Percentiles rank a stretch among this genome's conserved stretches.
Conservation (phyloP, 2,797 vertebrate species). For the Spinus pinus region DNA sequence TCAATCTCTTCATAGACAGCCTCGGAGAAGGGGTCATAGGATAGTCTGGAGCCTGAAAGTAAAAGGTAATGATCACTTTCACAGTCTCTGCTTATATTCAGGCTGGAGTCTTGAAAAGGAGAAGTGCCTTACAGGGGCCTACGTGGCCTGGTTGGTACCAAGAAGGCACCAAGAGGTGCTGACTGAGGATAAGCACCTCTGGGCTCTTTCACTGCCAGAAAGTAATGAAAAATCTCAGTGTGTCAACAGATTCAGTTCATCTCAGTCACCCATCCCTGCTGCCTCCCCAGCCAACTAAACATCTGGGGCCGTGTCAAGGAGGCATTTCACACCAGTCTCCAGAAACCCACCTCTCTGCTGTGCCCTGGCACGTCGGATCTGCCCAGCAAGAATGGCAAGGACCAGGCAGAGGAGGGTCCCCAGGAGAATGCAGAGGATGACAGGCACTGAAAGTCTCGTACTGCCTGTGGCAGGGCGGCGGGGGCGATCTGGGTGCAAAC, state of each 20-base stretch:
- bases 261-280: not conserved
- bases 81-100: not conserved
- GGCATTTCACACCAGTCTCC: not conserved
- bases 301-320: not conserved
- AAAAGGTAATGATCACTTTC: not conserved
- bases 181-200: not conserved
- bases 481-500: not conserved
- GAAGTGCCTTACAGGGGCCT: not conserved
- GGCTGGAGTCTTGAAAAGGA: not conserved
- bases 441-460: not conserved
- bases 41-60: conserved; percentile 13
- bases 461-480: not conserved
- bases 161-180: not conserved
- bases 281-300: not conserved
- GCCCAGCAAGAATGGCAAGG: conserved; percentile 35
- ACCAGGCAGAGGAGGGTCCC: conserved; percentile 30
- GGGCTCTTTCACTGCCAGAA: not conserved
- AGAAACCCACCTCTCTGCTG: conserved; percentile 6
- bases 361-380: not conserved
- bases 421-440: conserved; percentile 51
- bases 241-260: not conserved
- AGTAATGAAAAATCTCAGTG: not conserved
- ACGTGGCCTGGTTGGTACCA: not conserved
- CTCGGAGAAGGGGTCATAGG: conserved; percentile 11
- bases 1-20: conserved; percentile 59